These are phyloP conservation scores for Aptenodytes patagonicus DNA, from an alignment of 2,113 vertebrate genomes.

Conservation along the genomic window DNA sequence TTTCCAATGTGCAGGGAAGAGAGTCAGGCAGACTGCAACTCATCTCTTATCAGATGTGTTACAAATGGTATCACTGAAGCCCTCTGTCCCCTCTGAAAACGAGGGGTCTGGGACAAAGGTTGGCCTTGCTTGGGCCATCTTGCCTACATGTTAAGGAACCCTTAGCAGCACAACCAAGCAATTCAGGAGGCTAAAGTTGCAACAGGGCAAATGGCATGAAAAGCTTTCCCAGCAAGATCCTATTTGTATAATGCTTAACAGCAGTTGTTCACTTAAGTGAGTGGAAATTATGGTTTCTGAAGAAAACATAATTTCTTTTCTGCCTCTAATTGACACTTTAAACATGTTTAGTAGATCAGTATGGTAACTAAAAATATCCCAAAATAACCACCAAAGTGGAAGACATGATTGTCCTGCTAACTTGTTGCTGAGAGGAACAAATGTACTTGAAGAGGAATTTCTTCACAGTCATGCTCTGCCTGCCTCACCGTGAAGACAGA, in stretches of 20 bases:
- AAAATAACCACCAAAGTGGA: not conserved
- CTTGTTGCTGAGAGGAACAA: not conserved
- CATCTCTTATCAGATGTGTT: not conserved
- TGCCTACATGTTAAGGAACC: not conserved
- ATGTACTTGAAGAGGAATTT: not conserved
- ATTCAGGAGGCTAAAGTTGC: not conserved
- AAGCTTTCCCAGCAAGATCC: not conserved
- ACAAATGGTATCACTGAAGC: not conserved
- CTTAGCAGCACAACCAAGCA: not conserved
- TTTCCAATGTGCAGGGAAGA: not conserved
- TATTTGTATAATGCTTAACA: not conserved
- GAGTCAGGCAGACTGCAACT: not conserved
- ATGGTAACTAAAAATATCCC: not conserved
- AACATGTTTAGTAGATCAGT: not conserved
- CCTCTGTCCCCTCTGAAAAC: not conserved
- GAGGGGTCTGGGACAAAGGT: not conserved
- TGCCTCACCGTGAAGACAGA: not conserved
- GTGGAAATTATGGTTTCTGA: not conserved
- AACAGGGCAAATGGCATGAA: not conserved
- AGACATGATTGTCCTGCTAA: not conserved
- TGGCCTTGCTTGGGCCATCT: not conserved
- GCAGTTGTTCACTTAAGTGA: not conserved
- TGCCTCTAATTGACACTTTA: not conserved
- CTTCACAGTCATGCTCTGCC: not conserved
- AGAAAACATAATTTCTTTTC: not conserved